Conservation (phyloP, 2,797 vertebrate species). For the Rhynchonycteris naso region DNA sequence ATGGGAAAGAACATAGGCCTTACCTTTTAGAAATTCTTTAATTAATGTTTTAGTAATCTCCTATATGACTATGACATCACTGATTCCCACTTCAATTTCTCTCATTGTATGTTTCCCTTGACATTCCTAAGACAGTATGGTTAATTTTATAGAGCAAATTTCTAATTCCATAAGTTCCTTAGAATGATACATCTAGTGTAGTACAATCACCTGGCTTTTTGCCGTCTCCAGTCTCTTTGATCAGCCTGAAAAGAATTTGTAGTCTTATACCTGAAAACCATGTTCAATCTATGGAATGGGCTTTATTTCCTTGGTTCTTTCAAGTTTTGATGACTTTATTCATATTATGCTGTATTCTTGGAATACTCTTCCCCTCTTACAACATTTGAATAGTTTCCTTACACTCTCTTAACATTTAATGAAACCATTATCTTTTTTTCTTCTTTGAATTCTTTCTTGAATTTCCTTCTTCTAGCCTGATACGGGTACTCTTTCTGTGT, state of each 20-base stretch:
- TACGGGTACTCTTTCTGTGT: background rate
- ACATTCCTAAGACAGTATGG: background rate
- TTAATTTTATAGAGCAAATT: background rate
- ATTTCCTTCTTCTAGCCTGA: background rate
- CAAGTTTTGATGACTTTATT: background rate
- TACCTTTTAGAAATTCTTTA: background rate
- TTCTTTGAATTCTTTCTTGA: background rate
- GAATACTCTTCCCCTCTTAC: background rate
- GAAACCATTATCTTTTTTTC: background rate
- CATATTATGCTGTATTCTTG: background rate
- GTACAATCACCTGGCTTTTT: background rate
- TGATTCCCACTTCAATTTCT: background rate
- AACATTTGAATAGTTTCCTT: background rate
- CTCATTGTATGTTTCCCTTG: background rate
- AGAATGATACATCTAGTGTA: background rate
- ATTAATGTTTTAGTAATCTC: background rate
- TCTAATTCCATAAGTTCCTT: background rate
- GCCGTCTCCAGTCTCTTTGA: background rate
- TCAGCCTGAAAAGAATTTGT: background rate
- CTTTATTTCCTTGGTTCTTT: fast-evolving
- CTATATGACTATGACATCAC: background rate
- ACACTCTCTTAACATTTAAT: background rate
- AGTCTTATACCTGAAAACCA: background rate
- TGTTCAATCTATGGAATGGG: background rate
- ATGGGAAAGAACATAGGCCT: background rate